Evolutionary conservation across 2,113 vertebrate genomes (phyloP).

Genomic region (Syngnathoides biaculeatus): DNA sequence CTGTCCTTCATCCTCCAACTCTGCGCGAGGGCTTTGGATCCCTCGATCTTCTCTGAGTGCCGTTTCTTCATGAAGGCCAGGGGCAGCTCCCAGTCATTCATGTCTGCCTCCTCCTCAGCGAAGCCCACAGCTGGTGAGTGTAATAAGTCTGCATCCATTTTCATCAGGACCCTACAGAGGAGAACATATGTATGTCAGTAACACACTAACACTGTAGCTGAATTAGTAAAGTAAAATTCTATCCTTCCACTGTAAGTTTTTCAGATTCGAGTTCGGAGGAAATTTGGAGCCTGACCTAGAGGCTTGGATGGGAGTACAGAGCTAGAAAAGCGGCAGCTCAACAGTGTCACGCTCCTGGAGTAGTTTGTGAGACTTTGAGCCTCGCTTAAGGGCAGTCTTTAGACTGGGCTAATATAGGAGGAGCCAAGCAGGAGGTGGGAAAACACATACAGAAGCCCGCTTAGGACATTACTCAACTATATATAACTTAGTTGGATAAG

Average conservation of each 20-base stretch:
- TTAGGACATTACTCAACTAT: no score
- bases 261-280: no score
- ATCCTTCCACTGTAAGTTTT: not conserved
- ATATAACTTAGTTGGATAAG: no score
- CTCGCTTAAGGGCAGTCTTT: not conserved
- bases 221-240: not conserved
- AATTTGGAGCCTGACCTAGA: not conserved
- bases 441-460: not conserved
- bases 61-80: slow-evolving; percentile 96
- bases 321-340: not conserved
- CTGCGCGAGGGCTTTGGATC: slow-evolving; percentile 94
- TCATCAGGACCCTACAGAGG: slow-evolving; percentile 66
- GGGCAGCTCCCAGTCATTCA: slow-evolving; percentile 88
- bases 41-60: slow-evolving; percentile 98
- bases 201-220: not conserved
- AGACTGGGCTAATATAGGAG: no score
- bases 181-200: slow-evolving; percentile 2
- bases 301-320: not conserved
- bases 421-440: not conserved
- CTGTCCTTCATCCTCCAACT: slow-evolving; percentile 99
- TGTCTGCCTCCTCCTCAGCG: slow-evolving; percentile 85
- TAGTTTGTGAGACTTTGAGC: not conserved
- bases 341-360: not conserved
- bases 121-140: slow-evolving; percentile 85
- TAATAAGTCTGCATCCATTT: slow-evolving; percentile 77